These are phyloP conservation scores for Eumeta japonica DNA, from an alignment of 1,140 invertebrate species.

Conservation along the genomic window DNA sequence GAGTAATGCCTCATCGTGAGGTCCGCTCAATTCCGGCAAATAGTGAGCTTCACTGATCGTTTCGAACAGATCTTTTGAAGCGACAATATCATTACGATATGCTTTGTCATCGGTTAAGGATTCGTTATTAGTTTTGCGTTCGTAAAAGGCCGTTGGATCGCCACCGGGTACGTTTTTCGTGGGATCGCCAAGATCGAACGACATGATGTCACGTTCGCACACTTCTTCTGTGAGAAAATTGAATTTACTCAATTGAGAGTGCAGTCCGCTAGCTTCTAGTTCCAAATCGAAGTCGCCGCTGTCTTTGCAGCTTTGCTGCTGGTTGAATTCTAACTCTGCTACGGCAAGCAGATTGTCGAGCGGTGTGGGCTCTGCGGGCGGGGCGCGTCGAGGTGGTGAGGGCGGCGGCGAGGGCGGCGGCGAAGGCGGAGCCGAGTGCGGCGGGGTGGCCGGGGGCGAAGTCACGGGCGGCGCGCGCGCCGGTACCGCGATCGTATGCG, in stretches of 20 bases:
- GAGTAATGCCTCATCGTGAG: constrained; percentile 58
- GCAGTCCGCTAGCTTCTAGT: constrained; percentile 4
- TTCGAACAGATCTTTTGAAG: constrained; percentile 52
- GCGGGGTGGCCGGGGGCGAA: constrained; percentile 41
- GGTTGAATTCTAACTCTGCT: constrained; percentile 59
- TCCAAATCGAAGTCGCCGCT: neutral
- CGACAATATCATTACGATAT: constrained; percentile 33
- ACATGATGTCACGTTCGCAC: constrained; percentile 44
- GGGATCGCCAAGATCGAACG: constrained; percentile 43
- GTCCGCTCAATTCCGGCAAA: constrained; percentile 54
- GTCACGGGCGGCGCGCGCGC: constrained; percentile 22
- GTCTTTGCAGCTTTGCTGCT: no score
- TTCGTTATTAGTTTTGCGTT: constrained; percentile 26
- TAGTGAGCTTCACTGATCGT: constrained; percentile 54
- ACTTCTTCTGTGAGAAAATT: constrained; percentile 41
- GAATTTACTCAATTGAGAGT: no score
- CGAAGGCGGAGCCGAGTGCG: constrained; percentile 13
- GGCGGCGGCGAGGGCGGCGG: constrained; percentile 30
- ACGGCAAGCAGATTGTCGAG: constrained; percentile 62
- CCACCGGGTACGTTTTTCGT: no score
- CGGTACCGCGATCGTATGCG: constrained; percentile 59
- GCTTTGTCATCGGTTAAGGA: constrained; percentile 21
- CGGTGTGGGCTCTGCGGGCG: constrained; percentile 37
- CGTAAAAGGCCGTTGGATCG: no score
- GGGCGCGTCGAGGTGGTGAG: no score